Conservation (phyloP, 2,113 vertebrate species). For the Polyodon spathula region DNA sequence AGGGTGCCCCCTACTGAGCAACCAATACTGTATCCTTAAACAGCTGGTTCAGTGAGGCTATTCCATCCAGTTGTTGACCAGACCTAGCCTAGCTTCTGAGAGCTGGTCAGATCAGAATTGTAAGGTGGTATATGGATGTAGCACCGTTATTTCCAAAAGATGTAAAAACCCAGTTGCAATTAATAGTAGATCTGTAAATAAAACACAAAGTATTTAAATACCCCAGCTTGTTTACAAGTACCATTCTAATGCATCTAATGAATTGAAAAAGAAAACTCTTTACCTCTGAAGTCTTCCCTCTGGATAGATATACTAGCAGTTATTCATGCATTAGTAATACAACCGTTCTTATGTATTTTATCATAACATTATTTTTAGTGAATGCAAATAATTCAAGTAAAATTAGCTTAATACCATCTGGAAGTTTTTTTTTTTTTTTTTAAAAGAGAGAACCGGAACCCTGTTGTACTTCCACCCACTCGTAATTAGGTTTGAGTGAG, state of each 20-base stretch:
- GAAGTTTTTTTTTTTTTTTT: no score
- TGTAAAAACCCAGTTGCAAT: no score
- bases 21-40: no score
- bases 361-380: conserved; percentile 3
- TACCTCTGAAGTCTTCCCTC: not conserved
- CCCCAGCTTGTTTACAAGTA: conserved; percentile 1
- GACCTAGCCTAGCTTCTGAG: conserved; percentile 7
- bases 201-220: no score
- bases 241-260: conserved; percentile 1
- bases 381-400: conserved; percentile 11
- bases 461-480: not conserved
- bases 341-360: conserved; percentile 4
- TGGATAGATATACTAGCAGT: conserved; percentile 6
- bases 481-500: conserved; percentile 11
- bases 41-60: no score
- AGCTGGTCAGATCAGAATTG: conserved; percentile 6
- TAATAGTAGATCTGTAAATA: no score
- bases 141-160: no score
- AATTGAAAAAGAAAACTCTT: conserved; percentile 1
- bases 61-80: no score
- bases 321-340: conserved; percentile 6
- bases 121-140: no score
- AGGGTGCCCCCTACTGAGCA: no score
- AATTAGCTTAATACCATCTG: conserved; percentile 4
- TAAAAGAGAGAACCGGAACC: conserved; percentile 2